A percentile compares a stretch with the other conserved stretches of the same genome.
Conservation (phyloP, 2,113 vertebrate species). For the Alosa alosa region DNA sequence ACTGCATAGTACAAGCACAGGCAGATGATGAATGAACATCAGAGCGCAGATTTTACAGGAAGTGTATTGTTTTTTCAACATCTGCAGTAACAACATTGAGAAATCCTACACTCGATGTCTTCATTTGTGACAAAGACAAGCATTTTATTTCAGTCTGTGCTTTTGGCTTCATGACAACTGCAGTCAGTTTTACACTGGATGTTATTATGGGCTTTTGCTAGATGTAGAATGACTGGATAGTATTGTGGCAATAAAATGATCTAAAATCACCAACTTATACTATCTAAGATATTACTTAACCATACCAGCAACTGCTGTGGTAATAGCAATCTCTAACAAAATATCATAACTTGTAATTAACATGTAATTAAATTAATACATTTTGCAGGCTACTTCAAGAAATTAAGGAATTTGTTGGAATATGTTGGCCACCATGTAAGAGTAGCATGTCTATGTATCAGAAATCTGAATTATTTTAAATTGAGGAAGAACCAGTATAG, state of each 20-base stretch:
- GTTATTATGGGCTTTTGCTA: neutral
- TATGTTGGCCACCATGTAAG: no score
- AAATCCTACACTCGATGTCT: neutral
- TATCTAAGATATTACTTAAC: neutral
- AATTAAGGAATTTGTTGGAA: no score
- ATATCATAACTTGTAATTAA: no score
- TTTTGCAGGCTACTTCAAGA: no score
- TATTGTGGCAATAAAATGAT: neutral
- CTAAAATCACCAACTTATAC: neutral
- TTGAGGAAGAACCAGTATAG: no score
- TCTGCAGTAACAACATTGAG: neutral
- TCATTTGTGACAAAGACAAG: neutral
- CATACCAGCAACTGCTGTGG: no score
- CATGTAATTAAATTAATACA: no score
- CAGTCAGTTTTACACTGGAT: neutral
- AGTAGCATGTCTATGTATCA: no score
- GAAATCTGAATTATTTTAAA: no score
- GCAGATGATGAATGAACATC: neutral
- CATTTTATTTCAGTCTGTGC: neutral
- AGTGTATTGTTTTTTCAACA: neutral
- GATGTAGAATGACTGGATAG: neutral
- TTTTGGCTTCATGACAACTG: neutral
- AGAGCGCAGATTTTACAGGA: neutral
- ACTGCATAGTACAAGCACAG: neutral
- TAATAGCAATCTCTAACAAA: no score